Conservation (phyloP, 2,797 vertebrate genomes). For the Perdix hodgsoniae region DNA sequence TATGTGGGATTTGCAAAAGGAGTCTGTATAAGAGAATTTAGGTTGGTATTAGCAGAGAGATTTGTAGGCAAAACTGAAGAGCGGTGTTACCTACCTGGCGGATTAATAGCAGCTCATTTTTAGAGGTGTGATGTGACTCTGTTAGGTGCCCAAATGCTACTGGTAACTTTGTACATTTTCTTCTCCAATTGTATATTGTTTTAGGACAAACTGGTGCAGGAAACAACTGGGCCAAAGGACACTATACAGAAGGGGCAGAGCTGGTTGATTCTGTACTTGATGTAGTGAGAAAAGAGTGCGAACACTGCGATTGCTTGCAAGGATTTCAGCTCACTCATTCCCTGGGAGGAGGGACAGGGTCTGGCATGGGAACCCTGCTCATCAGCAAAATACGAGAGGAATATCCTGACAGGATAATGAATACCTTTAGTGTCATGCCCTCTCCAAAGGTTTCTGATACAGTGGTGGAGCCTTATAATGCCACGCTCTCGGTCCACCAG, state of each 20-base stretch:
- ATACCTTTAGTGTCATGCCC: slow-evolving; percentile 97
- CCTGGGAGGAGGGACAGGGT: slow-evolving; percentile 92
- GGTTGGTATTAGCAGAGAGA: background rate
- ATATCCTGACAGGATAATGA: slow-evolving; percentile 95
- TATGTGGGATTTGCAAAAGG: background rate
- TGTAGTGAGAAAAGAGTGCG: slow-evolving; percentile 91
- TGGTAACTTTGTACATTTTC: background rate
- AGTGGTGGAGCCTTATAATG: slow-evolving; percentile 94
- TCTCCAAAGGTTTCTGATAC: slow-evolving; percentile 96
- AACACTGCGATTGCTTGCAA: slow-evolving; percentile 93
- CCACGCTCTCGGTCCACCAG: slow-evolving; percentile 93
- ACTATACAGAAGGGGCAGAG: slow-evolving; percentile 96
- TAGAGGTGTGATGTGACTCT: background rate
- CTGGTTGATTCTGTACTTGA: slow-evolving; percentile 92
- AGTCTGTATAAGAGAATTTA: background rate
- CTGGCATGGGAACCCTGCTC: slow-evolving; percentile 94
- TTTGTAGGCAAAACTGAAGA: background rate
- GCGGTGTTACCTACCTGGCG: background rate
- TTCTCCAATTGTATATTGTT: slow-evolving; percentile 18
- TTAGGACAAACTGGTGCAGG: slow-evolving; percentile 95
- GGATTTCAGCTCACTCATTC: slow-evolving; percentile 97
- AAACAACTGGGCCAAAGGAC: slow-evolving; percentile 98
- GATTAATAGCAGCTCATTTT: background rate
- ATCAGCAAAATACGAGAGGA: slow-evolving; percentile 96
- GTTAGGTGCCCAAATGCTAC: background rate